Evolutionary conservation across 2,797 vertebrate genomes (phyloP).

Genomic region (Otus scops): DNA sequence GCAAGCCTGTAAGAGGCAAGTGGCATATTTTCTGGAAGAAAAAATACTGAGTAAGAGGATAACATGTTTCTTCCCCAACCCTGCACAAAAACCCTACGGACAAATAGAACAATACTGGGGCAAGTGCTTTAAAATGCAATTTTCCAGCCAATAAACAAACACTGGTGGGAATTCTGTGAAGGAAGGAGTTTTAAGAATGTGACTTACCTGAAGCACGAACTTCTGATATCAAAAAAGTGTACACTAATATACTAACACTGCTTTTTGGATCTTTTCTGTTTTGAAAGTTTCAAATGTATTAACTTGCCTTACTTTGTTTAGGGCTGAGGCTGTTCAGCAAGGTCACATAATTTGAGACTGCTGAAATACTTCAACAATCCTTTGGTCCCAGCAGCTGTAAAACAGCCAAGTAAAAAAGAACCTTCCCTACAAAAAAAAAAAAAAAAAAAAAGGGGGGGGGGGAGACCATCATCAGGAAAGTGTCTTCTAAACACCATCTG

Average conservation of each 20-base stretch:
- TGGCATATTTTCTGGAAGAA: background rate
- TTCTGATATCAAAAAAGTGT: slow-evolving; percentile 55
- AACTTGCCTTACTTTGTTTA: slow-evolving; percentile 53
- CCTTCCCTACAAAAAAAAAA: slow-evolving; percentile 29
- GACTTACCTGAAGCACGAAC: slow-evolving; percentile 63
- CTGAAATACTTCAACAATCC: slow-evolving; percentile 69
- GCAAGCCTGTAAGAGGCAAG: slow-evolving; percentile 45
- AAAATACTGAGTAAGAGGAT: background rate
- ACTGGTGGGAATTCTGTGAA: slow-evolving; percentile 29
- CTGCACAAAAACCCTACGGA: background rate
- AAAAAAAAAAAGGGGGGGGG: too few relatives aligned
- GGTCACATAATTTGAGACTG: slow-evolving; percentile 64
- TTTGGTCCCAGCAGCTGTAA: slow-evolving; percentile 79
- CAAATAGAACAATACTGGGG: slow-evolving; percentile 1
- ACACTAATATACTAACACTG: slow-evolving; percentile 67
- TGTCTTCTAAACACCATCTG: slow-evolving; percentile 50
- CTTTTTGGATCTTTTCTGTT: slow-evolving; percentile 60
- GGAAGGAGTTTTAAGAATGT: slow-evolving; percentile 65
- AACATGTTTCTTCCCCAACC: background rate
- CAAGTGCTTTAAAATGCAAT: slow-evolving; percentile 57
- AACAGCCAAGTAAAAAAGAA: slow-evolving; percentile 67
- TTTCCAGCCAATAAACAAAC: slow-evolving; percentile 57
- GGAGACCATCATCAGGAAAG: slow-evolving; percentile 49
- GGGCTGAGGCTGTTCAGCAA: slow-evolving; percentile 62
- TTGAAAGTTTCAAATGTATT: slow-evolving; percentile 49